These are phyloP conservation scores for Rhynchomys soricoides DNA, from an alignment of 2,113 vertebrate species.

Conservation along the genomic window DNA sequence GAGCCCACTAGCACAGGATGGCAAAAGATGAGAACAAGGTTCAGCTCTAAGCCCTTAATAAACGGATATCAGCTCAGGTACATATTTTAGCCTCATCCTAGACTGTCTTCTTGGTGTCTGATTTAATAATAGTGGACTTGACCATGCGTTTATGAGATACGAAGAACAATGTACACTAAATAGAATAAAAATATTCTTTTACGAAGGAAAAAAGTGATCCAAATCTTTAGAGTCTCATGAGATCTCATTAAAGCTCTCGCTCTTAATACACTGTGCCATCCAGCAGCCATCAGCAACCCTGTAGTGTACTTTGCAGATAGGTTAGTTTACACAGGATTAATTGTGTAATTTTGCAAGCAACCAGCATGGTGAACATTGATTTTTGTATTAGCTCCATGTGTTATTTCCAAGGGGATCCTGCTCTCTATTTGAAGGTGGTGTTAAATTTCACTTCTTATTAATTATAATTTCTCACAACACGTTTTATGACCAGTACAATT, in stretches of 20 bases:
- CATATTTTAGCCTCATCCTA: slow-evolving; percentile 51
- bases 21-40: background rate
- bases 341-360: slow-evolving; percentile 84
- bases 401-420: slow-evolving; percentile 61
- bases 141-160: slow-evolving; percentile 36
- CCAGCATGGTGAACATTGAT: slow-evolving; percentile 76
- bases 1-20: background rate
- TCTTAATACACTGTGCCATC: slow-evolving; percentile 75
- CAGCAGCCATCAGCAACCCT: slow-evolving; percentile 80
- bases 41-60: slow-evolving; percentile 45
- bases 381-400: slow-evolving; percentile 58
- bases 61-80: background rate
- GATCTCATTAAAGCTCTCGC: slow-evolving; percentile 85
- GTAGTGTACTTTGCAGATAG: slow-evolving; percentile 81
- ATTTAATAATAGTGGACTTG: slow-evolving; percentile 62
- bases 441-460: slow-evolving; percentile 63
- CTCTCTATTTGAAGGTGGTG: slow-evolving; percentile 11
- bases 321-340: slow-evolving; percentile 87
- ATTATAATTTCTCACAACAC: slow-evolving; percentile 8
- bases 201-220: slow-evolving; percentile 57
- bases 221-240: slow-evolving; percentile 78
- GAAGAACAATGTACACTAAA: slow-evolving; percentile 67
- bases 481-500: background rate
- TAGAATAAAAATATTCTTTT: slow-evolving; percentile 81
- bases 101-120: slow-evolving; percentile 58